phyloP scores from a whole-genome alignment of 2,888 invertebrate species.

The Polydrusus pterygomalis region DNA sequence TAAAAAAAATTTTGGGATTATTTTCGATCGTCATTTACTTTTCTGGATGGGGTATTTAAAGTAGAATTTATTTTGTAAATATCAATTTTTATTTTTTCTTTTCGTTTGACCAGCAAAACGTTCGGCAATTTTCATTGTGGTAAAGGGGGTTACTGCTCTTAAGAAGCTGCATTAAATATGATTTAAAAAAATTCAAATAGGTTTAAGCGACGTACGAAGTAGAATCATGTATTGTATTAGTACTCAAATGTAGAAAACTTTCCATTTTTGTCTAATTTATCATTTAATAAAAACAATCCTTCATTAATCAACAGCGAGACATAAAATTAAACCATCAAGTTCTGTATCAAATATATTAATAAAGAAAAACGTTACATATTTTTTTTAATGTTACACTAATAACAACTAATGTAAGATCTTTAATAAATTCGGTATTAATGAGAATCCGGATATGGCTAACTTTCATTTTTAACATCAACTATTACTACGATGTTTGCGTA shows the following conservation, averaged over 20 bases:
- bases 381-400: constrained; percentile 8
- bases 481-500: constrained; percentile 36
- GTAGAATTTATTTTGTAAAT: too few relatives aligned
- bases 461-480: constrained; percentile 44
- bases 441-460: constrained; percentile 41
- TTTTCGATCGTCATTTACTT: too few relatives aligned
- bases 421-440: constrained; percentile 33
- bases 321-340: constrained; percentile 1
- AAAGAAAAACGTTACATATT: background rate
- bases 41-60: too few relatives aligned
- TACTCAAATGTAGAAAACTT: background rate
- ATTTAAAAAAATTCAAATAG: too few relatives aligned
- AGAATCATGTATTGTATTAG: too few relatives aligned
- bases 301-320: constrained; percentile 4
- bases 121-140: too few relatives aligned
- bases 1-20: too few relatives aligned
- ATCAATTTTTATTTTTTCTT: too few relatives aligned
- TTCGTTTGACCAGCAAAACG: too few relatives aligned
- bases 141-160: too few relatives aligned
- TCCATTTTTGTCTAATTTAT: background rate
- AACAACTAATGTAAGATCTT: constrained; percentile 28
- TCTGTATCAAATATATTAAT: constrained; percentile 5
- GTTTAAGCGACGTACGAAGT: too few relatives aligned
- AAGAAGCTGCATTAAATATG: too few relatives aligned
- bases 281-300: background rate